Conservation (phyloP, 2,113 vertebrate species). For the Brienomyrus brachyistius region DNA sequence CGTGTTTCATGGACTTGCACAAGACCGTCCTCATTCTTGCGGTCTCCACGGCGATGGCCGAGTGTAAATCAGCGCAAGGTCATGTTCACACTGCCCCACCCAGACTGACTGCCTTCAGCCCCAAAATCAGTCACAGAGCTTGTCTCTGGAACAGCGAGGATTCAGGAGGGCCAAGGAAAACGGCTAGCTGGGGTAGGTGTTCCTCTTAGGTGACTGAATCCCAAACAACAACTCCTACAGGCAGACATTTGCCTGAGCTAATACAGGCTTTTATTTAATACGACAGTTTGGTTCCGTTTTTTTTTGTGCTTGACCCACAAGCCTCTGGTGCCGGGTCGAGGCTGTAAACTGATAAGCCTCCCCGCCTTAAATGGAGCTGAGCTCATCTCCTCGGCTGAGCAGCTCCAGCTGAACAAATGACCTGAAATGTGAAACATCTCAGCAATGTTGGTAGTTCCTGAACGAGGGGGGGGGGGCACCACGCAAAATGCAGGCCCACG, state of each 20-base stretch:
- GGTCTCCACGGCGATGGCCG: not conserved
- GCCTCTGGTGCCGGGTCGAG: not conserved
- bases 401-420: conserved; percentile 10
- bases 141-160: not conserved
- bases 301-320: not conserved
- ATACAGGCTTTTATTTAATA: not conserved
- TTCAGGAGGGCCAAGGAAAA: not conserved
- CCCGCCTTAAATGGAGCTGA: not conserved
- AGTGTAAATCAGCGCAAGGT: not conserved
- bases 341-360: not conserved
- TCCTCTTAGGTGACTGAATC: not conserved
- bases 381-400: not conserved
- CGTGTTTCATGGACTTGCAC: not conserved
- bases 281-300: not conserved
- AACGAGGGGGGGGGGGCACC: not conserved
- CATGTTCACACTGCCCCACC: not conserved
- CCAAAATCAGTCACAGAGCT: not conserved
- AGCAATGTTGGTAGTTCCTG: not conserved
- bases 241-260: not conserved
- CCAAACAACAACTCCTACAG: not conserved
- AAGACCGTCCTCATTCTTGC: not conserved
- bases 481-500: not conserved
- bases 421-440: conserved; percentile 21
- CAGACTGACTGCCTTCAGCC: not conserved
- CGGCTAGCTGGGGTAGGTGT: not conserved